Conservation (phyloP, 2,797 vertebrate species). For the Coranthus polyacanthus region DNA sequence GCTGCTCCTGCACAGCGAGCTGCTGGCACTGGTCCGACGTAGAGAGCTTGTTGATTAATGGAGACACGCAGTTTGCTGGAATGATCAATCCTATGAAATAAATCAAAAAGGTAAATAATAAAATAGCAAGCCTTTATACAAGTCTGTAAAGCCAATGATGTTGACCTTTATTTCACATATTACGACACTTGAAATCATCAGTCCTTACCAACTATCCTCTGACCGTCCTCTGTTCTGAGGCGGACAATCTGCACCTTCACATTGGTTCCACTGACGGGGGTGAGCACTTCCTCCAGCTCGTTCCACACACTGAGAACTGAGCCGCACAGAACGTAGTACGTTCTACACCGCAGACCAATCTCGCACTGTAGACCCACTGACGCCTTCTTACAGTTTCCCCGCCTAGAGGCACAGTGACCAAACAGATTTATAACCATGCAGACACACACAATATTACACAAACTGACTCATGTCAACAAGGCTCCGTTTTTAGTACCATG, state of each 20-base stretch:
- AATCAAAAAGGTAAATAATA: neutral
- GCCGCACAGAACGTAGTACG: slow-evolving; percentile 95
- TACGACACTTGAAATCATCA: neutral
- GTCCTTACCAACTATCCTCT: slow-evolving; percentile 93
- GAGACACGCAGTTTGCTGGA: slow-evolving; percentile 95
- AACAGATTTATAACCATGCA: neutral
- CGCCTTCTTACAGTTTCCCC: slow-evolving; percentile 97
- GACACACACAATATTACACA: neutral
- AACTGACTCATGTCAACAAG: neutral
- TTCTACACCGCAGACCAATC: slow-evolving; percentile 94
- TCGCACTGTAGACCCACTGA: slow-evolving; percentile 95
- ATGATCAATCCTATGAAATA: slow-evolving; percentile 93
- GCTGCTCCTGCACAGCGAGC: slow-evolving; percentile 96
- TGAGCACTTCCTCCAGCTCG: slow-evolving; percentile 95
- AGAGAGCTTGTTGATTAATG: slow-evolving; percentile 94
- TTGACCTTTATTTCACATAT: neutral
- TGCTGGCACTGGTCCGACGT: slow-evolving; percentile 98
- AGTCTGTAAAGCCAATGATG: neutral
- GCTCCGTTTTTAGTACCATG: no score
- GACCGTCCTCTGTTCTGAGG: slow-evolving; percentile 94
- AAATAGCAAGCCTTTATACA: neutral
- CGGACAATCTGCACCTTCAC: slow-evolving; percentile 99
- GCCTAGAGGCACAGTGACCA: slow-evolving; percentile 78
- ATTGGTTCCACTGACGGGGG: slow-evolving; percentile 95
- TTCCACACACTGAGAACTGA: slow-evolving; percentile 99